These are phyloP conservation scores for Leptodactylus fuscus DNA, from an alignment of 2,113 vertebrate genomes.

Conservation along the genomic window DNA sequence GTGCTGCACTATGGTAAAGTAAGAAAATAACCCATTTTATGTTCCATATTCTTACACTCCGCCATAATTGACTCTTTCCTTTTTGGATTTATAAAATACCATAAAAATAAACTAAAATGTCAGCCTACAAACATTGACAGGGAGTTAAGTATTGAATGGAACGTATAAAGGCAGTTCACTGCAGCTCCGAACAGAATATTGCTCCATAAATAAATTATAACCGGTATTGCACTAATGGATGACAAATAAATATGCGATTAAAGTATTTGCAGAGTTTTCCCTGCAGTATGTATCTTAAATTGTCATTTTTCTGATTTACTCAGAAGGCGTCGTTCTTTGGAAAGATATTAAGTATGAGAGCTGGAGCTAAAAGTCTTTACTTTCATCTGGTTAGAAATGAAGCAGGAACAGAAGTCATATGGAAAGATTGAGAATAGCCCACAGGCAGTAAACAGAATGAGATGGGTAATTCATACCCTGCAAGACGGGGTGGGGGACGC, in stretches of 20 bases:
- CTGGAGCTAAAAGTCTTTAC: conserved; percentile 45
- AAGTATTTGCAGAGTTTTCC: conserved; percentile 41
- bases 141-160: neutral
- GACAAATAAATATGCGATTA: conserved; percentile 50
- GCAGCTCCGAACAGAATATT: conserved; percentile 21
- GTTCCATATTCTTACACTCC: neutral
- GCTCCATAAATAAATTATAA: conserved; percentile 49
- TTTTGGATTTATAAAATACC: neutral
- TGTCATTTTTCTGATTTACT: conserved; percentile 44
- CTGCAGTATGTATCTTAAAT: conserved; percentile 48
- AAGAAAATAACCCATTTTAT: neutral
- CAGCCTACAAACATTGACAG: neutral
- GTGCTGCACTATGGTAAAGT: neutral
- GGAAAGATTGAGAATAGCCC: conserved; percentile 40
- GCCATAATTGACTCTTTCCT: neutral
- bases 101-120: conserved; percentile 1
- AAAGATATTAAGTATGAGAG: conserved; percentile 46
- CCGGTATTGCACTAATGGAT: conserved; percentile 39
- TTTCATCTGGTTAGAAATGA: conserved; percentile 45
- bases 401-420: conserved; percentile 24
- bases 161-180: conserved; percentile 5
- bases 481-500: neutral
- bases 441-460: conserved; percentile 43
- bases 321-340: conserved; percentile 23
- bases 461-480: conserved; percentile 29